A percentile compares a stretch with the other conserved stretches of the same genome.
Conservation (phyloP, 2,888 invertebrate species). For the Acleris cristana region DNA sequence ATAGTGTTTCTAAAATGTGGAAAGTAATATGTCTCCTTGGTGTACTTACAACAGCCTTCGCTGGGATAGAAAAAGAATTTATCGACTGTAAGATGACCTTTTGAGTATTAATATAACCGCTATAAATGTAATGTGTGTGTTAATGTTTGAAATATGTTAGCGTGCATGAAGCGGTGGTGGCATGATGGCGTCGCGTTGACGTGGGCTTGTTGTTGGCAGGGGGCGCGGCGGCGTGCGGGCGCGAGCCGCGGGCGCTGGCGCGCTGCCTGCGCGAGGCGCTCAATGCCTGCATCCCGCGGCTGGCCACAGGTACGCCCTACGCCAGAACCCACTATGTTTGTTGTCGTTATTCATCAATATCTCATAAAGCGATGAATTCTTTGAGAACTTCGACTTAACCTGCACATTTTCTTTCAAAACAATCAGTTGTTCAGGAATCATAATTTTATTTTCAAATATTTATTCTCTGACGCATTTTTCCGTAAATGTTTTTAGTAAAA, state of each 20-base stretch:
- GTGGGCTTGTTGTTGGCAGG: conserved; percentile 73
- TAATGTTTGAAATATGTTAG: no score
- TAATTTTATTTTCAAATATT: no score
- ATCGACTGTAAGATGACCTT: conserved; percentile 22
- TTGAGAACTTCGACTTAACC: no score
- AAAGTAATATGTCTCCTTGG: conserved; percentile 47
- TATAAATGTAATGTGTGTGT: no score
- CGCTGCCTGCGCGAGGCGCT: conserved; percentile 86
- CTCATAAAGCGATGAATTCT: no score
- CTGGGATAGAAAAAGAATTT: conserved; percentile 35
- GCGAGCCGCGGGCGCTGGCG: conserved; percentile 86
- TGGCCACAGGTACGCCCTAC: conserved; percentile 77
- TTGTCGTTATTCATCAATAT: no score
- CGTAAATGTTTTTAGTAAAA: no score
- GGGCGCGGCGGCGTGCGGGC: conserved; percentile 85
- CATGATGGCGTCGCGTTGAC: neutral
- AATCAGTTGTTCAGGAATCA: no score
- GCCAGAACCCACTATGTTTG: no score
- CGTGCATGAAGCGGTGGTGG: no score
- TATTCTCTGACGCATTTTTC: no score
- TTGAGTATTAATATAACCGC: neutral
- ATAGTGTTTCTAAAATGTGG: conserved; percentile 51
- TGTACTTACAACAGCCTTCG: conserved; percentile 43
- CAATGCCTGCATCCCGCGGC: conserved; percentile 83
- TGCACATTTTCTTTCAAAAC: no score